A percentile compares a stretch with the other conserved stretches of the same genome.
Conservation (phyloP, 2,797 vertebrate genomes). For the Heterohyrax brucei region DNA sequence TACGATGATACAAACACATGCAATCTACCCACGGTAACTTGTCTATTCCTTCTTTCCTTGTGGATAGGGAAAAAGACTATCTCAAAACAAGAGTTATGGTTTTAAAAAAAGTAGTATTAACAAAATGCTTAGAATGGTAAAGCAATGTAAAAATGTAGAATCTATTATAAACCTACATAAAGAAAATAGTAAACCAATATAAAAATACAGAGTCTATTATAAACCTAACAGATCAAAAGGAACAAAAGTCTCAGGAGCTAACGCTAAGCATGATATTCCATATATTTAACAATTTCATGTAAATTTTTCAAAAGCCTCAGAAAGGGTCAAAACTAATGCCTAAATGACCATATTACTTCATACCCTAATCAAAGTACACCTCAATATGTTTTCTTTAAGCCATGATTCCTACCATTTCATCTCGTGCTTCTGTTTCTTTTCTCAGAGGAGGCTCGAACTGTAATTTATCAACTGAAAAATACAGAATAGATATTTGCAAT, state of each 20-base stretch:
- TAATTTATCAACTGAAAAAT: constrained; percentile 96
- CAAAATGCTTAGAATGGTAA: constrained; percentile 57
- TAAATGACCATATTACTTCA: neutral
- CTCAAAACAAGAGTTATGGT: constrained; percentile 7
- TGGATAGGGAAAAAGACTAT: constrained; percentile 58
- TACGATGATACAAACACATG: neutral
- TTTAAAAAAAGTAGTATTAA: constrained; percentile 3
- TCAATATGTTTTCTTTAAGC: constrained; percentile 39
- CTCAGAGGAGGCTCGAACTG: constrained; percentile 96
- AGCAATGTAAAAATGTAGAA: constrained; percentile 3
- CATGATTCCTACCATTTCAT: constrained; percentile 94
- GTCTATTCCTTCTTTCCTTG: constrained; percentile 54
- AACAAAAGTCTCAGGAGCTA: neutral
- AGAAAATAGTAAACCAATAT: neutral
- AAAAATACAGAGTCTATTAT: neutral
- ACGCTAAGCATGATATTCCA: constrained; percentile 6
- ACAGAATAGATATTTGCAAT: constrained; percentile 65
- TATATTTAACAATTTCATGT: constrained; percentile 14
- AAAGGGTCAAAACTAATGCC: neutral
- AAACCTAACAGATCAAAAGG: neutral
- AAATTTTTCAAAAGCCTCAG: constrained; percentile 37
- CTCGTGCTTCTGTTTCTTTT: constrained; percentile 98
- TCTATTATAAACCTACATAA: neutral
- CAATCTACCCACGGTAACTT: neutral
- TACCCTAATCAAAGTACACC: neutral